Evolutionary conservation across 2,797 vertebrate genomes (phyloP).

Genomic region (Emydoidea blandingii): DNA sequence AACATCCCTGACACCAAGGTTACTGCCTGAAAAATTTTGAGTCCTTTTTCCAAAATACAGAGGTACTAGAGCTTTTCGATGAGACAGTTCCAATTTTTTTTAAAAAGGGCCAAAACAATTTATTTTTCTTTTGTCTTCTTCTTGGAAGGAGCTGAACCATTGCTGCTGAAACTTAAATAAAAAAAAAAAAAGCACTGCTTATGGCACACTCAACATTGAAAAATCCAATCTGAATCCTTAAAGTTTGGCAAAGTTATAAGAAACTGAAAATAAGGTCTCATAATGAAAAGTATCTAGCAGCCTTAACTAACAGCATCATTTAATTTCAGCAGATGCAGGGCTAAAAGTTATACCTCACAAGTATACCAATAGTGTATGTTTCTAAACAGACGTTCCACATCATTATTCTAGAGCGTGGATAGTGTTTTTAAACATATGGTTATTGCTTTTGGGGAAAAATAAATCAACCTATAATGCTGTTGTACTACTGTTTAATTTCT

Average conservation of each 20-base stretch:
- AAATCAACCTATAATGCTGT: conserved; percentile 31
- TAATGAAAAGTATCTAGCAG: neutral
- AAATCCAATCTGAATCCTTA: neutral
- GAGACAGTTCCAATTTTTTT: neutral
- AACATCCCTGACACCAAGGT: neutral
- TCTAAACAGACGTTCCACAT: conserved; percentile 7
- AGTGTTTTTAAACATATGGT: conserved; percentile 43
- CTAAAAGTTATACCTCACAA: neutral
- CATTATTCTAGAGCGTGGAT: conserved; percentile 15
- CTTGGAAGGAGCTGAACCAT: neutral
- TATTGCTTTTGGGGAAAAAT: conserved; percentile 8
- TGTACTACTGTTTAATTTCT: neutral
- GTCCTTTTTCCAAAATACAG: neutral
- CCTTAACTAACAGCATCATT: neutral
- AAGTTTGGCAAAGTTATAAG: neutral
- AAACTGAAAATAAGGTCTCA: neutral
- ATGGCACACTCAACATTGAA: neutral
- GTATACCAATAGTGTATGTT: neutral
- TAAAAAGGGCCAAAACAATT: neutral
- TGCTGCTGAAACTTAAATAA: neutral
- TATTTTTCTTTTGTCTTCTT: neutral
- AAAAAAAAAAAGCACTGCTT: neutral
- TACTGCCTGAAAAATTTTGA: neutral
- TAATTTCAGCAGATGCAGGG: neutral
- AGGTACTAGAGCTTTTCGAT: neutral